Evolutionary conservation across 2,113 vertebrate species (phyloP).

Genomic region (Tetrax tetrax): DNA sequence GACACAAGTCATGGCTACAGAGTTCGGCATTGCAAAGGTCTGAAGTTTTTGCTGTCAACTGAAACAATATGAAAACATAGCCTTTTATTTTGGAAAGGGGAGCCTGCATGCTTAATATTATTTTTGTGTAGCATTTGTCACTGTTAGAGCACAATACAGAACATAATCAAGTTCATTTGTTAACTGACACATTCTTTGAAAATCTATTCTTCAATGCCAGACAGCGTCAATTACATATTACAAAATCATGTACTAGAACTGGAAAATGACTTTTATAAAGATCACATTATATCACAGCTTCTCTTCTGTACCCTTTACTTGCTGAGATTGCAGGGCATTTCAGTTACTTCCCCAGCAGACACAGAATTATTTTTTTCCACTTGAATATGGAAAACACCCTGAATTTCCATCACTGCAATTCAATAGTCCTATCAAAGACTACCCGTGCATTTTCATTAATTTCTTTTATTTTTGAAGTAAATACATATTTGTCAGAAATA

Average conservation of each 20-base stretch:
- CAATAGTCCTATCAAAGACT: neutral
- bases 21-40: neutral
- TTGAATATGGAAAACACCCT: neutral
- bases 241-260: constrained; percentile 7
- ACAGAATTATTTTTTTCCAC: neutral
- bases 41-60: neutral
- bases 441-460: neutral
- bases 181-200: constrained; percentile 6
- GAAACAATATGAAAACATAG: neutral
- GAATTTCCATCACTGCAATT: neutral
- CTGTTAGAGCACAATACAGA: constrained; percentile 26
- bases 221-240: neutral
- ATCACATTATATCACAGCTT: neutral
- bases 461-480: neutral
- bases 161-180: constrained; percentile 21
- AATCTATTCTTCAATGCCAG: neutral
- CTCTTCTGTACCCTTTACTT: neutral
- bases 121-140: constrained; percentile 30
- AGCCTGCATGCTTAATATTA: neutral
- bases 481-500: neutral
- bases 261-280: constrained; percentile 5
- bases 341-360: neutral
- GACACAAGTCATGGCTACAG: neutral
- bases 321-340: neutral
- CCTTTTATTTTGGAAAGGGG: neutral